Conservation (phyloP, 92 coral and sea anemone species). For the Metridium senile region DNA sequence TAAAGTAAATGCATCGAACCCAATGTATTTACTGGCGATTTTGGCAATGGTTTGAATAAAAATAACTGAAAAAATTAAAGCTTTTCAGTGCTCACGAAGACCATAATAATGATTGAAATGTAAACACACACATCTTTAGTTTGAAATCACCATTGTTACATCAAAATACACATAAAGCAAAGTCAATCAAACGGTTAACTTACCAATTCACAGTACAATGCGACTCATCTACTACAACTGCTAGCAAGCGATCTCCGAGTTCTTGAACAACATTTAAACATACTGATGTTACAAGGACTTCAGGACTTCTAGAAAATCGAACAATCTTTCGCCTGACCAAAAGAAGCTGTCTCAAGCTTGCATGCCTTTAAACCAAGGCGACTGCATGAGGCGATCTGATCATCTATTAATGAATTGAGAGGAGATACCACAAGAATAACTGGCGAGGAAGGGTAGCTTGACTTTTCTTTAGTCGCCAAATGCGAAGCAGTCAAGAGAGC, state of each 20-base stretch:
- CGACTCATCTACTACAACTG: slow-evolving; percentile 38
- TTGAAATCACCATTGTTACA: not conserved
- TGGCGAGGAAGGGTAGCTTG: slow-evolving; percentile 27
- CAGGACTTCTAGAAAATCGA: slow-evolving; percentile 19
- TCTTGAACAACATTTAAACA: slow-evolving; percentile 26
- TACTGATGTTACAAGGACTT: slow-evolving; percentile 16
- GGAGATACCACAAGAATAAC: slow-evolving; percentile 37
- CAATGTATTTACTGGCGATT: not conserved
- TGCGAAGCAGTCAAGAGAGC: slow-evolving; percentile 22
- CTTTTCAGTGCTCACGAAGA: not conserved
- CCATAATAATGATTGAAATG: too few species aligned
- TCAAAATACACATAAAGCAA: not conserved
- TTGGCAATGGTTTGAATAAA: not conserved
- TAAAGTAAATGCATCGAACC: not conserved
- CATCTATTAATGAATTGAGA: slow-evolving; percentile 26
- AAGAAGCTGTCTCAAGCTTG: slow-evolving; percentile 10
- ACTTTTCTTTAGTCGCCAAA: slow-evolving; percentile 23
- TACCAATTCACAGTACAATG: slow-evolving; percentile 34
- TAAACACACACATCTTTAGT: not conserved
- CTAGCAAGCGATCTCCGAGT: slow-evolving; percentile 25
- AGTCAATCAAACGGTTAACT: not conserved
- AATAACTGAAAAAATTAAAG: not conserved
- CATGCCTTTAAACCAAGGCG: slow-evolving; percentile 24
- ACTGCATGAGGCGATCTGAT: slow-evolving; percentile 28
- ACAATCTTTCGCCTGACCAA: slow-evolving; percentile 14